Evolutionary conservation across 2,113 vertebrate species (phyloP).

Genomic region (Petroica traversi): DNA sequence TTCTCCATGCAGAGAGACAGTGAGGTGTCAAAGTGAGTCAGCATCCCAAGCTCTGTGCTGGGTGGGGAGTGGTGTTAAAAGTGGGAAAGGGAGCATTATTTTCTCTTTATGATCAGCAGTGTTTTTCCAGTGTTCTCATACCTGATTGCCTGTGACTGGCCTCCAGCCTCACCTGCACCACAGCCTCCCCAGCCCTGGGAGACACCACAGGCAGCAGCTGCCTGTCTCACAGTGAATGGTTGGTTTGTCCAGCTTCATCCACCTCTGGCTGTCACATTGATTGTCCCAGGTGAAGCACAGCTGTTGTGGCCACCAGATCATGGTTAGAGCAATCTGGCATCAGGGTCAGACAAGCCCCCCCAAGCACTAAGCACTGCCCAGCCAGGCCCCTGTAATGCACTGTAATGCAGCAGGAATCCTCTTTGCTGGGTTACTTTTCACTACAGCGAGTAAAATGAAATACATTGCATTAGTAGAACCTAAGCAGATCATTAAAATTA

Average conservation of each 20-base stretch:
- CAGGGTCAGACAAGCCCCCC: not conserved
- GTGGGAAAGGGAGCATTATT: not conserved
- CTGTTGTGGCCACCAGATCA: not conserved
- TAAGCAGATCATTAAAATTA: not conserved
- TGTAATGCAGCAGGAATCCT: not conserved
- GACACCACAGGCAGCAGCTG: fast-evolving
- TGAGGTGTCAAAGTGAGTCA: not conserved
- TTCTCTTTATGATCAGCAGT: not conserved
- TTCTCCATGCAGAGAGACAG: not conserved
- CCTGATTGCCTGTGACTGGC: not conserved
- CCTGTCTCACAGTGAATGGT: not conserved
- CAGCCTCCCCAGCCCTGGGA: not conserved
- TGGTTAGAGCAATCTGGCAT: not conserved
- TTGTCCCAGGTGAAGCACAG: not conserved
- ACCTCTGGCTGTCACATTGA: not conserved
- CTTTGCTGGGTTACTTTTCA: not conserved
- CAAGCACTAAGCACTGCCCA: not conserved
- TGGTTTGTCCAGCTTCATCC: not conserved
- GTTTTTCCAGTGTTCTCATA: not conserved
- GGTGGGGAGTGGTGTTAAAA: not conserved
- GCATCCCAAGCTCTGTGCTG: not conserved
- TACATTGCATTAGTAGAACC: not conserved
- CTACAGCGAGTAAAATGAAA: not conserved
- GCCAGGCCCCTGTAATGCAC: not conserved
- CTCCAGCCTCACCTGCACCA: not conserved